Base-by-base conservation (phyloP, 2,888 invertebrate species). In the Polymixis flavicincta region DNA sequence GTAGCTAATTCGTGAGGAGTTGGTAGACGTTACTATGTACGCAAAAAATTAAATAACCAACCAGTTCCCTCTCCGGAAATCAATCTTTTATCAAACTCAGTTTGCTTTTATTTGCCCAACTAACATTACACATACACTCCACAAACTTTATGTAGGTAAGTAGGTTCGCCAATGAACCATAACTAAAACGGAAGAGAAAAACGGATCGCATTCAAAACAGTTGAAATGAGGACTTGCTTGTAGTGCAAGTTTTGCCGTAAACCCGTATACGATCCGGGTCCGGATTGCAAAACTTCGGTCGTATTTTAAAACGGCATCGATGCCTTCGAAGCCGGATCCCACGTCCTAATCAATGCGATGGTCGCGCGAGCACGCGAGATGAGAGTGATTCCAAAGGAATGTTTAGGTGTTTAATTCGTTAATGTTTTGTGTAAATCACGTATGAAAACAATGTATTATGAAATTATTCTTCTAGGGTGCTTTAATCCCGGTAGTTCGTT, bases 161-260 rank as follows among this genome's bases (percentile, higher is more conserved):
- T 28, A 60, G 64, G 17, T 32, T 50, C n/a, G 22, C 28, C 55
- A 78, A 55, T 42, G 57, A 52, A 8, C 59, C 65, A 42, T 64
- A 85, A 88, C 82, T 87, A 71, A 81, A 82, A 84, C 80, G 76
- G 32, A 64, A 84, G 80, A 78, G 85, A 87, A 88, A 89, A 89
- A 84, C 79, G 73, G 61, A 81, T 87, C 80, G 82, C 25, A 84
- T 86, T 75, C 68, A 72, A 76, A 90, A 82, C 79, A 82, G 76
- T 85, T 83, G 76, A 72, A 86, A 80, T 83, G 70, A 69, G 78
- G 83, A 88, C 82, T 89, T 84, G 84, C 78, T 89, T 85, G 87
- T 80, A 87, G 85, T 85, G 78, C 71, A 90, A 91, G 89, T 90
- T 90, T 66, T 55, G 78, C 86, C 85, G 89, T 90, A 89, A 90